These are phyloP conservation scores for Daphoenositta chrysoptera DNA, from an alignment of 2,113 vertebrate genomes.

Conservation along the genomic window DNA sequence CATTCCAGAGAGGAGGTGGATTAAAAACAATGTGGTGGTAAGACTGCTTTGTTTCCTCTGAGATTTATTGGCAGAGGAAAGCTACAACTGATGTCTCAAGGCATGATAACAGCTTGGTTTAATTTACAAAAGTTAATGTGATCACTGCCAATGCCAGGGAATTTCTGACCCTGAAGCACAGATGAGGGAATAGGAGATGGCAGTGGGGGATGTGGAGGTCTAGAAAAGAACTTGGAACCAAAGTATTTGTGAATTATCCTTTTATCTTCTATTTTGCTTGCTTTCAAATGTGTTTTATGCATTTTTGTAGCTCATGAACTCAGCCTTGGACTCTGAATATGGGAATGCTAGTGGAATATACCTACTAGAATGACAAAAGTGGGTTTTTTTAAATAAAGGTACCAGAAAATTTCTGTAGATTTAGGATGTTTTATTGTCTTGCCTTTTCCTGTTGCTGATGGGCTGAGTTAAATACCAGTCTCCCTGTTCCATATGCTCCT, in stretches of 20 bases:
- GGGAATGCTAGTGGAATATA: not conserved
- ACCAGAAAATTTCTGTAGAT: not conserved
- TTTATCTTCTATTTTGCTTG: not conserved
- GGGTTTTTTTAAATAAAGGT: not conserved
- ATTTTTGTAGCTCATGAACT: not conserved
- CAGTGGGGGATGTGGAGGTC: not conserved
- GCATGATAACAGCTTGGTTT: not conserved
- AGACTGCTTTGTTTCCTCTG: constrained; percentile 10
- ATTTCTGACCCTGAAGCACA: not conserved
- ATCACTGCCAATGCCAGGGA: not conserved
- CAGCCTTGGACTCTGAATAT: not conserved
- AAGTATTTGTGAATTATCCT: not conserved
- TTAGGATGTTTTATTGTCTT: not conserved
- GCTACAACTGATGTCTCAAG: not conserved
- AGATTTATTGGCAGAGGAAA: not conserved
- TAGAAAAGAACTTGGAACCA: not conserved
- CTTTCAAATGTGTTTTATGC: not conserved
- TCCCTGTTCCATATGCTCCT: not conserved
- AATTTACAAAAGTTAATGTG: not conserved
- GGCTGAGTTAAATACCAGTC: not conserved
- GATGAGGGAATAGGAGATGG: not conserved
- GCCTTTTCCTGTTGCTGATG: not conserved
- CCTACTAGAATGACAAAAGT: not conserved
- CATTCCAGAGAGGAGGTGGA: constrained; percentile 89
- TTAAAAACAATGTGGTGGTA: constrained; percentile 88